Conservation (phyloP, 2,113 vertebrate species). For the Bubo blakistoni region DNA sequence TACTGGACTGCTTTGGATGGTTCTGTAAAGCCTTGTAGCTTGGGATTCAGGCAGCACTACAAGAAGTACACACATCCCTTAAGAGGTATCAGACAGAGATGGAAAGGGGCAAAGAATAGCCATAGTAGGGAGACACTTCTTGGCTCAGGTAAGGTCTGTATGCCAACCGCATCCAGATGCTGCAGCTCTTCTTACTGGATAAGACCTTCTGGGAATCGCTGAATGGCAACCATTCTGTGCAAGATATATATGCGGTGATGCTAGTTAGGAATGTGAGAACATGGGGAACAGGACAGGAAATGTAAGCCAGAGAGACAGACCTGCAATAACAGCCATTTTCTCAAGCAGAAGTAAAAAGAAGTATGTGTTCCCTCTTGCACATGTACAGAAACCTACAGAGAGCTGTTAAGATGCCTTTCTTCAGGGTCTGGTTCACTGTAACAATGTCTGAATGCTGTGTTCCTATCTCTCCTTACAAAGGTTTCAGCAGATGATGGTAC, state of each 20-base stretch:
- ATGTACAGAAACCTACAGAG: background rate
- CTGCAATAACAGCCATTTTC: background rate
- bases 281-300: background rate
- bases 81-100: background rate
- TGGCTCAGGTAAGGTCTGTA: background rate
- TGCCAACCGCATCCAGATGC: background rate
- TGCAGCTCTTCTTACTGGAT: background rate
- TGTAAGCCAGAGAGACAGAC: background rate
- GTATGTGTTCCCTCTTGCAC: background rate
- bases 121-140: background rate
- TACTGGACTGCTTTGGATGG: conserved; percentile 54
- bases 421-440: background rate
- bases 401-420: background rate
- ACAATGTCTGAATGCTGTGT: background rate
- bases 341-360: background rate
- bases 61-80: background rate
- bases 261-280: background rate
- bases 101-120: background rate
- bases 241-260: background rate
- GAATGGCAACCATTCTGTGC: background rate
- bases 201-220: background rate
- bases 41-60: background rate
- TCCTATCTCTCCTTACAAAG: background rate
- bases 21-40: conserved; percentile 23
- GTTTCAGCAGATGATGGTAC: background rate